Percentiles rank a stretch among this genome's conserved stretches.
Conservation (phyloP, 2,797 vertebrate species). For the Oreochromis grahami region DNA sequence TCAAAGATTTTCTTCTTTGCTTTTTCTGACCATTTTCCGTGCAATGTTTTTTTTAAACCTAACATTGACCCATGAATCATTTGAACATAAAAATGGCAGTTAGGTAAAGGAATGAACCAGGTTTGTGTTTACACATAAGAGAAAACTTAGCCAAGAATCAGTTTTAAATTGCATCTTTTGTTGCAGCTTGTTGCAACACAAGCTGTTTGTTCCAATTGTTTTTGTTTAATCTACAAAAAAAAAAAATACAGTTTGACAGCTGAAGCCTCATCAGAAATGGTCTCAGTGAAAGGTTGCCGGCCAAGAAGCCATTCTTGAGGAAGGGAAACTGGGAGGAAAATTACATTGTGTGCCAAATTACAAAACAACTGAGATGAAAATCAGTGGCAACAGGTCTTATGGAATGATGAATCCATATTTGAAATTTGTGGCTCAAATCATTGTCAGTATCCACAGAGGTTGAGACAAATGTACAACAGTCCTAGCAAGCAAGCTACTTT, state of each 20-base stretch:
- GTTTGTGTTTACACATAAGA: not conserved
- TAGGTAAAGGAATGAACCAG: not conserved
- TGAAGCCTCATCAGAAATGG: not conserved
- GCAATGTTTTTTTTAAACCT: not conserved
- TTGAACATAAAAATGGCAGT: not conserved
- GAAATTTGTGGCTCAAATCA: not conserved
- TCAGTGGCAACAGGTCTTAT: not conserved
- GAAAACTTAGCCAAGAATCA: not conserved
- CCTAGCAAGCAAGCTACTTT: not conserved
- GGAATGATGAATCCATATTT: not conserved
- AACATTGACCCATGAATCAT: not conserved
- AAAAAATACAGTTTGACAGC: not conserved
- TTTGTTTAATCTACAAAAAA: not conserved
- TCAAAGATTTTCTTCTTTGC: accelerated
- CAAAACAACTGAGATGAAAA: not conserved
- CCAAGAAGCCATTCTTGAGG: not conserved
- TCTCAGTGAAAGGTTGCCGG: not conserved
- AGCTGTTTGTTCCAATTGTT: not conserved
- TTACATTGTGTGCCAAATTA: not conserved
- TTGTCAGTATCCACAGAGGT: not conserved
- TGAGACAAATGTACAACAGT: not conserved
- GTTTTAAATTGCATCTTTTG: not conserved
- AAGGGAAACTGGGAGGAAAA: not conserved
- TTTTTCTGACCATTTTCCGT: not conserved
- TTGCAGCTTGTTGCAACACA: not conserved